Percentiles rank a stretch among this genome's conserved stretches.
These are phyloP conservation scores for Gymnopithys bicolor DNA, from an alignment of 2,797 vertebrate genomes.

Conservation along the genomic window DNA sequence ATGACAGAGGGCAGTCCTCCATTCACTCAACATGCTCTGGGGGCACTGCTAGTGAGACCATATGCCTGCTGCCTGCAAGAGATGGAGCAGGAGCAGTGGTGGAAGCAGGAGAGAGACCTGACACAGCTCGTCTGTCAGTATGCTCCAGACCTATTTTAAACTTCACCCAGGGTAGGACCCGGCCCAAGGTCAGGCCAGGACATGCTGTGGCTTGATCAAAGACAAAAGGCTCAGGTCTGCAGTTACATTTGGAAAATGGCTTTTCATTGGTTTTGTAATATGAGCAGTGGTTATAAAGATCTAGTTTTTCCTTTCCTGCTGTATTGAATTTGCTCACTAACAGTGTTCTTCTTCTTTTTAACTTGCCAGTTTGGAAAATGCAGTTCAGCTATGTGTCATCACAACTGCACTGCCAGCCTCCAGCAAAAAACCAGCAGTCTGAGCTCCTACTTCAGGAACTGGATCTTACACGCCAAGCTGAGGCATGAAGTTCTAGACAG, in stretches of 20 bases:
- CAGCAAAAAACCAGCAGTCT: background rate
- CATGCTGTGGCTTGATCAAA: background rate
- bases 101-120: background rate
- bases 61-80: accelerated
- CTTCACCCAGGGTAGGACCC: accelerated
- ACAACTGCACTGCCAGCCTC: background rate
- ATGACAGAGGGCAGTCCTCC: background rate
- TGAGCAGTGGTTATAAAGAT: background rate
- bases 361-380: background rate
- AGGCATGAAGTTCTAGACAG: background rate
- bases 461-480: accelerated
- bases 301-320: background rate
- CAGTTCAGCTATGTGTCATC: background rate
- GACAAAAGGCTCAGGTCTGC: background rate
- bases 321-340: background rate
- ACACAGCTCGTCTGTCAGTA: background rate
- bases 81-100: background rate
- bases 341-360: background rate
- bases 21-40: accelerated
- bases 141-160: background rate
- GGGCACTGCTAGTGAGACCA: background rate
- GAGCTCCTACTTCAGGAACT: background rate
- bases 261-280: background rate
- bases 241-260: background rate
- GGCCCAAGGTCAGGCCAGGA: background rate